phyloP scores from a whole-genome alignment of 2,113 vertebrate species.

The Cercocebus atys region DNA sequence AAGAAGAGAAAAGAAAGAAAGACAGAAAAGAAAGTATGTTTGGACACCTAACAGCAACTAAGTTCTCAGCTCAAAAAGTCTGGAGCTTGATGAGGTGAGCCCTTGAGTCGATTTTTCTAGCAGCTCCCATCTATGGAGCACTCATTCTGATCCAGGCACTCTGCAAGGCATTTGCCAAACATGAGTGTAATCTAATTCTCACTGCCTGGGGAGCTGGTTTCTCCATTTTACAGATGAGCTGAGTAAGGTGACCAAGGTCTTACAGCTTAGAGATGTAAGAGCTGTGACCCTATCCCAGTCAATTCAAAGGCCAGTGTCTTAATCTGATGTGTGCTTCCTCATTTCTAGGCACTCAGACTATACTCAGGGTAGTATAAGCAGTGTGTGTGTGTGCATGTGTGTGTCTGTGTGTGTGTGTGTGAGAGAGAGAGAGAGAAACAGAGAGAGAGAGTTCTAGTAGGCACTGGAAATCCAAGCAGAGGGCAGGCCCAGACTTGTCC shows the following conservation, averaged over 20 bases:
- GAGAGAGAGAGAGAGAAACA: background rate
- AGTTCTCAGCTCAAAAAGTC: background rate
- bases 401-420: background rate
- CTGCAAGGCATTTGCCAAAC: background rate
- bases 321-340: too few species aligned
- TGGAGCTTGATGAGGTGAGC: background rate
- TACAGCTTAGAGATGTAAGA: background rate
- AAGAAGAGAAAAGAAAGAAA: too few species aligned
- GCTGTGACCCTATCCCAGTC: background rate
- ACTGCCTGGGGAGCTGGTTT: fast-evolving
- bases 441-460: background rate
- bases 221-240: background rate
- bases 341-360: background rate
- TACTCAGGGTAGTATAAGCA: background rate
- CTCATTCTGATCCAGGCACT: background rate
- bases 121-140: background rate
- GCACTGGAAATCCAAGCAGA: background rate
- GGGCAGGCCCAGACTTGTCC: background rate
- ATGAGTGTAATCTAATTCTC: background rate
- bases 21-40: background rate
- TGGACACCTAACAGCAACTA: background rate
- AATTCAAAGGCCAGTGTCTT: background rate
- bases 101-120: background rate
- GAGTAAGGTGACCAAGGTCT: background rate
- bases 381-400: background rate